Conservation (phyloP, 2,113 vertebrate species). For the Leptobrachium leishanense region DNA sequence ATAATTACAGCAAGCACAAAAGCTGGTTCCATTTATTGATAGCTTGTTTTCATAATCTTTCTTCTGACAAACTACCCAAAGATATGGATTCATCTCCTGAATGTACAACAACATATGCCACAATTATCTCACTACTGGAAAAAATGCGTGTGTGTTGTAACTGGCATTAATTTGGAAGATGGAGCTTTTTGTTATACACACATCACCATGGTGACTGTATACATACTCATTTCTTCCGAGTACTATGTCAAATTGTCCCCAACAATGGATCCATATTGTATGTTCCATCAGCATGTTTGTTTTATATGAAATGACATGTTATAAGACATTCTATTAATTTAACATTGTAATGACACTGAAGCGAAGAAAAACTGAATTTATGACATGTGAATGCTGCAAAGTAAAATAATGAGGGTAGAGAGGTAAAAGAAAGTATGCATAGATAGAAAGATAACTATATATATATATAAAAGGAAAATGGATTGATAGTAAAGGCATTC, state of each 20-base stretch:
- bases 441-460: too few species aligned
- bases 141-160: not conserved
- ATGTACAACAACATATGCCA: not conserved
- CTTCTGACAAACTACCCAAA: not conserved
- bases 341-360: constrained; percentile 5
- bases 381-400: too few species aligned
- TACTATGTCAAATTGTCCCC: constrained; percentile 16
- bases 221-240: constrained; percentile 31
- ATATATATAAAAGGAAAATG: too few species aligned
- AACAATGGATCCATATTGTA: constrained; percentile 43
- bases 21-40: too few species aligned
- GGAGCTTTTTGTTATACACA: constrained; percentile 17
- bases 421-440: too few species aligned
- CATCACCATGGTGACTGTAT: constrained; percentile 38
- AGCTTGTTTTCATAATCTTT: too few species aligned
- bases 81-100: not conserved
- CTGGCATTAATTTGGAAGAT: not conserved
- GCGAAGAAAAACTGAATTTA: not conserved
- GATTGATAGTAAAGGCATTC: too few species aligned
- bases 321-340: constrained; percentile 19
- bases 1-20: too few species aligned
- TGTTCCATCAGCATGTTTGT: constrained; percentile 41
- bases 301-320: constrained; percentile 39
- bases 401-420: too few species aligned
- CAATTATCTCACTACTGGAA: not conserved